Base-by-base conservation (phyloP, 1,140 invertebrate genomes). In the Tetragonula clypearis region DNA sequence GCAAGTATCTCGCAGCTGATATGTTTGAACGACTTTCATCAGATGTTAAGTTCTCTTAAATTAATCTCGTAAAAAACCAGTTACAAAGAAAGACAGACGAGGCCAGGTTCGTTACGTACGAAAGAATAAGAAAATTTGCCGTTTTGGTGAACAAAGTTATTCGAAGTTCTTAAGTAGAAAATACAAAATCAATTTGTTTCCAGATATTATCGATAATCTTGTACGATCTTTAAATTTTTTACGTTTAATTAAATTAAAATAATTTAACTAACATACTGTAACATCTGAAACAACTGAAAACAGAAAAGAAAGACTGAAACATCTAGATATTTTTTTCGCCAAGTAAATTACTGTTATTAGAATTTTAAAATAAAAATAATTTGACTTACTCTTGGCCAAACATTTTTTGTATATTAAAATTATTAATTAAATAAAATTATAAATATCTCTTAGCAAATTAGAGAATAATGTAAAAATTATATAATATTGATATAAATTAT, bases 41-140 rank as follows among this genome's bases (percentile, higher is more conserved):
- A 91, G 92, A 92, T 89, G 90, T 92, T 93, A 91, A 92, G 86
- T 85, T 82, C 84, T 84, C 86, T 84, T 87, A 90, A 92, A 93
- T 93, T 93, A 92, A 92, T 93, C 88, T 92, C 91, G 85, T 92
- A 91, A 93, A 93, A 83, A 17, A 62, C 41, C 23, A 53, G 53
- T 66, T 53, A 49, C 62, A 49, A 74, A 49, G 15, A 17, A 15
- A 30, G 58, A 23, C 26, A 35, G 53, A 69, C 71, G 35, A 49
- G 60, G 49, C 49, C 21, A 19, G 35, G 49, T 73, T 73, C 83
- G 69, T 62, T 49, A 26, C 69, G 3, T 4, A 2, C 15, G 12
- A 19, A n/a, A 23, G 35, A 35, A 49, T 76, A n/a, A 60, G 58
- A 66, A 30, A n/a, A 26, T 30, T 58, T 66, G 58, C 19, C 23